Conservation (phyloP, 2,888 invertebrate genomes). For the Chrysina gloriosa region DNA sequence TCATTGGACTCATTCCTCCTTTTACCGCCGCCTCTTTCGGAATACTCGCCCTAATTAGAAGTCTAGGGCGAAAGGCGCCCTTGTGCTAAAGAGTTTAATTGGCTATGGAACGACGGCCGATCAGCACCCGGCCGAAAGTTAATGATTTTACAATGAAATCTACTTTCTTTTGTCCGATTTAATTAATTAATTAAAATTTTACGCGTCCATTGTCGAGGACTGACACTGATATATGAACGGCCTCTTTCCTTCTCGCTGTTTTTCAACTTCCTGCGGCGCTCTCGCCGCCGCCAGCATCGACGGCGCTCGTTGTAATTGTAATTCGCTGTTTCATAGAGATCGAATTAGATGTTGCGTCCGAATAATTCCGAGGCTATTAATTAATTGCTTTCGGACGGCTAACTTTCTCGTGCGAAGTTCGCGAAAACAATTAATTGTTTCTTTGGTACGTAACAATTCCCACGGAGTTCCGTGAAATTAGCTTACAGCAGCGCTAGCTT, state of each 20-base stretch:
- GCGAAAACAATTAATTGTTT: too few relatives aligned
- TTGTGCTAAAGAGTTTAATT: constrained; percentile 16
- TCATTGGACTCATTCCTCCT: too few relatives aligned
- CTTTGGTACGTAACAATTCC: too few relatives aligned
- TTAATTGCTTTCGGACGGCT: too few relatives aligned
- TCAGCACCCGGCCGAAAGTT: background rate
- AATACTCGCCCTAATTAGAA: background rate
- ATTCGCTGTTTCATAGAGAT: too few relatives aligned
- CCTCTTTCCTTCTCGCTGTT: background rate
- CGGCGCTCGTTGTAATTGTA: too few relatives aligned
- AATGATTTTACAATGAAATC: constrained; percentile 29
- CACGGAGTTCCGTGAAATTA: too few relatives aligned
- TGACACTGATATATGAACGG: constrained; percentile 8
- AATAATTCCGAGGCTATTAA: too few relatives aligned
- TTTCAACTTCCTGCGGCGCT: background rate
- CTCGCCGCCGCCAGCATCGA: background rate
- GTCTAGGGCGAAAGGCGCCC: background rate
- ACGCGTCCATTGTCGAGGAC: constrained; percentile 10
- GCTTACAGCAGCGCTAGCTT: too few relatives aligned
- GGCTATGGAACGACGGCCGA: constrained; percentile 13
- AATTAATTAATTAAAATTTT: constrained; percentile 29
- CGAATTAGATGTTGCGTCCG: too few relatives aligned
- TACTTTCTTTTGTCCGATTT: constrained; percentile 20
- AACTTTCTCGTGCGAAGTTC: too few relatives aligned
- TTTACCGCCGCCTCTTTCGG: background rate